These are phyloP conservation scores for Pitta sordida DNA, from an alignment of 2,113 vertebrate species.

Conservation along the genomic window DNA sequence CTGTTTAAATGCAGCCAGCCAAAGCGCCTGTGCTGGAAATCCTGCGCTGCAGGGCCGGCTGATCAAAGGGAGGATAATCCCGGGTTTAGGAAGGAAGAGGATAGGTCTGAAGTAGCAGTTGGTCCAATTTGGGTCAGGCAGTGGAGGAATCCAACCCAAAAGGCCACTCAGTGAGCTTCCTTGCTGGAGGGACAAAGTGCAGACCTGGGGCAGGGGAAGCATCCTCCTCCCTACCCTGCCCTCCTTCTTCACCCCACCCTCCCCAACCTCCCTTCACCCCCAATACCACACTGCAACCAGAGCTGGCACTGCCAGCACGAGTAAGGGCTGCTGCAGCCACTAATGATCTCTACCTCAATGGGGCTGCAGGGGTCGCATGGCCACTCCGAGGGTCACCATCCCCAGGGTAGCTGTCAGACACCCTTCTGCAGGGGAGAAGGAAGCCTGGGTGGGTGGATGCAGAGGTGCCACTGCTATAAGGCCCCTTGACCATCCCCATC, in stretches of 20 bases:
- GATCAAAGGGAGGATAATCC: slow-evolving; percentile 69
- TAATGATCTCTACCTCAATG: neutral
- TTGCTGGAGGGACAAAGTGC: neutral
- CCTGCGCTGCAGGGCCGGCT: slow-evolving; percentile 47
- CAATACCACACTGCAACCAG: fast-evolving
- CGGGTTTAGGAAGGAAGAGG: slow-evolving; percentile 52
- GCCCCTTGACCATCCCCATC: neutral
- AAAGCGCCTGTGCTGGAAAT: slow-evolving; percentile 60
- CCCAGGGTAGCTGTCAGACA: neutral
- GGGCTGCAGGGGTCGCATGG: neutral
- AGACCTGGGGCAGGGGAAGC: neutral
- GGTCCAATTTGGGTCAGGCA: slow-evolving; percentile 62
- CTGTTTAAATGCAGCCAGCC: slow-evolving; percentile 52
- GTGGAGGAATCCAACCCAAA: slow-evolving; percentile 34
- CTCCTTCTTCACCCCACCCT: neutral
- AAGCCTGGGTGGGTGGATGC: neutral
- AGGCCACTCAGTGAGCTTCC: neutral
- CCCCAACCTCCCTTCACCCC: neutral
- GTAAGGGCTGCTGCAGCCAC: fast-evolving
- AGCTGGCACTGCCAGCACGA: neutral
- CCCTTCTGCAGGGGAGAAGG: neutral
- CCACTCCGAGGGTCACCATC: neutral
- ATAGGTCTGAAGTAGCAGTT: slow-evolving; percentile 59
- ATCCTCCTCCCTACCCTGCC: neutral
- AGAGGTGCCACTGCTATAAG: neutral